Evolutionary conservation across 1,140 invertebrate genomes (phyloP), one percentile per base, ranked within the genome.

Genomic region (Vanessa atalanta): DNA sequence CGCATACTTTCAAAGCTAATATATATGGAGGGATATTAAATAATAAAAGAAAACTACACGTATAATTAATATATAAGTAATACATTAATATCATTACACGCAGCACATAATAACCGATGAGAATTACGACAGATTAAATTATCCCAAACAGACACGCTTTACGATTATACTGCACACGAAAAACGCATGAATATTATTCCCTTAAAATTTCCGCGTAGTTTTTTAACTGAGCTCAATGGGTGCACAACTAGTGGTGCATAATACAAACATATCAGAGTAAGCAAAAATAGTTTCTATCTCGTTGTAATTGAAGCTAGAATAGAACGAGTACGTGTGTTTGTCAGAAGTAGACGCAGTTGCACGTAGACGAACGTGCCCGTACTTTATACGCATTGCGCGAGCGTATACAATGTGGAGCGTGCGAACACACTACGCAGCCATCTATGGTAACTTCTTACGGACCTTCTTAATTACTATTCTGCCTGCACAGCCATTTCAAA

Each of bases 381-480:
- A 73, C 65, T 82, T 77, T 70, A 67, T 70, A 76, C 77, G 77
- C 79, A 74, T 61, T 68, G 70, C 72, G 80, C 70, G 70, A 47
- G 68, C 73, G 75, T 72, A 69, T n/a, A 48, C 76, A 73, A 81
- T 79, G 65, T 81, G 65, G 81, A 77, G 72, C 79, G 81, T 83
- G 81, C 73, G 81, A 83, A 78, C 71, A 60, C 65, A 66, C 47
- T 43, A 66, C 73, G 65, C 47, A 67, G 73, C 76, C 76, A 53
- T 77, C 53, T 73, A 75, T 69, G 79, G 76, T 65, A 65, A 72
- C 67, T 61, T 72, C 64, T 63, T 64, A 65, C 69, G 68, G 73
- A 63, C 68, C 67, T 72, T 61, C 70, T 72, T 75, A 70, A 76
- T 80, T 80, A 67, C 72, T 76, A 80, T 76, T 73, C 79, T 65